These are phyloP conservation scores for Penelope pileata DNA, from an alignment of 2,113 vertebrate genomes.

Conservation along the genomic window DNA sequence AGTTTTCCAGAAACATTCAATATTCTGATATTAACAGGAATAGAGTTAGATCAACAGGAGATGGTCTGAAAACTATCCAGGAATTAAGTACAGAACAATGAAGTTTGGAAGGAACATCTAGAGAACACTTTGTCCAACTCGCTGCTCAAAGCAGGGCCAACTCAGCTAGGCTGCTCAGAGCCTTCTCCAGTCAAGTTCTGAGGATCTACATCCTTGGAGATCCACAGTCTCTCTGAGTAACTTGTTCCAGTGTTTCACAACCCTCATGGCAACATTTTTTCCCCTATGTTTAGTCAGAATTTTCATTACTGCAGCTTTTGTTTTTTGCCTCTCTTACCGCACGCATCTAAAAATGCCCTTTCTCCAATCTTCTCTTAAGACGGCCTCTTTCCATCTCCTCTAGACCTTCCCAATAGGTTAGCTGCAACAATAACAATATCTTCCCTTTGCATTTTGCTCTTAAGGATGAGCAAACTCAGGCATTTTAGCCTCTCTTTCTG, in stretches of 20 bases:
- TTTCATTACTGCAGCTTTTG: background rate
- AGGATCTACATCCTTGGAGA: background rate
- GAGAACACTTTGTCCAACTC: background rate
- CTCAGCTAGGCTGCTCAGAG: background rate
- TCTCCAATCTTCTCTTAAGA: background rate
- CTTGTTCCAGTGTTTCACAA: background rate
- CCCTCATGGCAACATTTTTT: background rate
- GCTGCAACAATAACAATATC: background rate
- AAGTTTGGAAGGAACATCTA: background rate
- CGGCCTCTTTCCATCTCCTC: background rate
- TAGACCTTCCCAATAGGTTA: background rate
- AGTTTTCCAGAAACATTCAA: background rate
- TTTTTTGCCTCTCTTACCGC: background rate
- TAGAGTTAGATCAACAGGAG: background rate
- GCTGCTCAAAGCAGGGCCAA: background rate
- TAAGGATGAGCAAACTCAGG: background rate
- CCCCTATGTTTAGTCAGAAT: background rate
- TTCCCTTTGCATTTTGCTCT: background rate
- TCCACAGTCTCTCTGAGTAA: background rate
- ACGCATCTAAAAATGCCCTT: background rate
- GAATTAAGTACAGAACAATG: background rate
- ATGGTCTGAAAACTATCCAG: background rate
- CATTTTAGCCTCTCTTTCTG: background rate
- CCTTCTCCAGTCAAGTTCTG: background rate
- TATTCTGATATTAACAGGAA: background rate